A percentile compares a stretch with the other conserved stretches of the same genome.
Evolutionary conservation across 1,140 invertebrate genomes (phyloP).

Genomic region (Hylaeus volcanicus): DNA sequence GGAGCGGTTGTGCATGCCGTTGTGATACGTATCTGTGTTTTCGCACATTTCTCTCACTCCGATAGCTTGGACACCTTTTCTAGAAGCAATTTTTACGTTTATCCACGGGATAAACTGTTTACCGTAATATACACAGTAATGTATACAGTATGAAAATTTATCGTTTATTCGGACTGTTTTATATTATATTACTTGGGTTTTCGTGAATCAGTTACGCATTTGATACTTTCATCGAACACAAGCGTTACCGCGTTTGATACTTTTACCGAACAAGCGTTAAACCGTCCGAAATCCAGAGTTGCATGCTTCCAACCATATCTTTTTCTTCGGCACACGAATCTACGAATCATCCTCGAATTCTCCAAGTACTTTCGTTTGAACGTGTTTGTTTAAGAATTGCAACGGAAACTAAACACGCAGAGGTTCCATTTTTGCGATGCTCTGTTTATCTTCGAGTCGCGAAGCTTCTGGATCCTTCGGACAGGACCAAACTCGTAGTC

Average conservation of each 20-base stretch:
- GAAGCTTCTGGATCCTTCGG: neutral
- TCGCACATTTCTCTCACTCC: constrained; percentile 30
- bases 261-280: neutral
- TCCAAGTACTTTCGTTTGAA: neutral
- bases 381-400: no score
- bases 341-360: neutral
- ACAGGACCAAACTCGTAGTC: neutral
- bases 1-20: constrained; percentile 25
- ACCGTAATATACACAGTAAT: no score
- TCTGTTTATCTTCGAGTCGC: neutral
- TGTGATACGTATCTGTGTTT: constrained; percentile 37
- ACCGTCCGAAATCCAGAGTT: neutral
- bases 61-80: neutral
- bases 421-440: neutral
- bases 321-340: neutral
- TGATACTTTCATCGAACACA: no score
- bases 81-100: neutral
- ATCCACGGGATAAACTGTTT: no score
- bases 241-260: no score
- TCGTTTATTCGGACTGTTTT: no score
- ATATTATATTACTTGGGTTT: no score
- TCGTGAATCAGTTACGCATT: no score
- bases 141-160: no score
- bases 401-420: neutral
- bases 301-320: constrained; percentile 3